Evolutionary conservation across 2,113 vertebrate genomes (phyloP).

Genomic region (Siniperca chuatsi): DNA sequence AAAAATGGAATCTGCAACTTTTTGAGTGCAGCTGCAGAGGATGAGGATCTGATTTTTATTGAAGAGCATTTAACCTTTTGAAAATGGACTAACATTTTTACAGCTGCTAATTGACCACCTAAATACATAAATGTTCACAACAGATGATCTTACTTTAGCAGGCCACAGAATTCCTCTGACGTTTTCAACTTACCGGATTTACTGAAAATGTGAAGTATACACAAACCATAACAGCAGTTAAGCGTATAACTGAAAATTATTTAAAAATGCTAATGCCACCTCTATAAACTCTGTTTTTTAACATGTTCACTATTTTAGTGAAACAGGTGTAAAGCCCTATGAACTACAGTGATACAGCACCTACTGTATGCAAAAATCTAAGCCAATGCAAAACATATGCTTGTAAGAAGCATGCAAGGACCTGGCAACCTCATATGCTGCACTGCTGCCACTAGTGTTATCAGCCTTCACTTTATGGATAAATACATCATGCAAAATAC

Average conservation of each 20-base stretch:
- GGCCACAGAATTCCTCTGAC: not conserved
- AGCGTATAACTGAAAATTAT: not conserved
- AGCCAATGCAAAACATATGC: slow-evolving; percentile 61
- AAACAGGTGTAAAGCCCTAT: slow-evolving; percentile 29
- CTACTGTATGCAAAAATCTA: slow-evolving; percentile 49
- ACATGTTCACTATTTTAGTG: not conserved
- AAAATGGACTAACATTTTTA: not conserved
- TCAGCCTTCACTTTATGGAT: slow-evolving; percentile 27
- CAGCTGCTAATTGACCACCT: not conserved
- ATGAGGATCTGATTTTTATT: not conserved
- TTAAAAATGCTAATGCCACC: not conserved
- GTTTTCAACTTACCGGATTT: not conserved
- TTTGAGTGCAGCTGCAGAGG: not conserved
- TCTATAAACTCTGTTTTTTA: not conserved
- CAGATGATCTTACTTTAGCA: slow-evolving; percentile 6
- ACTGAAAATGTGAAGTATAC: not conserved
- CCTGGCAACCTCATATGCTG: slow-evolving; percentile 28
- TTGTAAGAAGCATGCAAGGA: slow-evolving; percentile 40
- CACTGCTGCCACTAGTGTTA: slow-evolving; percentile 19
- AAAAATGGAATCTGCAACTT: not conserved
- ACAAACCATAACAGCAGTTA: slow-evolving; percentile 2
- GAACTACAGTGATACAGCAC: slow-evolving; percentile 15
- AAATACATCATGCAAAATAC: slow-evolving; percentile 25
- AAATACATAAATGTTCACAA: not conserved
- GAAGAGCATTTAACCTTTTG: not conserved